Base-by-base conservation (phyloP, 2,797 vertebrate species). In the Poecile montanus region DNA sequence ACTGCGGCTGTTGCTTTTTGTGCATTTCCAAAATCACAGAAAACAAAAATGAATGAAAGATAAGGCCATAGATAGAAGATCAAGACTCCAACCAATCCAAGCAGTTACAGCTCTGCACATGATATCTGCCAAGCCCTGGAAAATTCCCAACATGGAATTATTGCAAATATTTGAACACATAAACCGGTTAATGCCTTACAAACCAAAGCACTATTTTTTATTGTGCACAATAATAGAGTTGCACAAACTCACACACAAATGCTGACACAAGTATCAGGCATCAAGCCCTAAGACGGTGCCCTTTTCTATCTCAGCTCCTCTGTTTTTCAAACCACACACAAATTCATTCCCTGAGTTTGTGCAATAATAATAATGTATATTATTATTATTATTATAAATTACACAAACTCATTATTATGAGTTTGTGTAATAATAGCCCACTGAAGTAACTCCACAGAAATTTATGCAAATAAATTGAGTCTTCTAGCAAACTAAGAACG, bases 221-320 rank as follows among this genome's bases (percentile, higher is more conserved):
- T 6, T 12, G 12, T 22, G 23, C 15, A 79, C 86, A 83, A 77
- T 56, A 40, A 40, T 26, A 79, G 40, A 80, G 30, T 20, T 9
- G 9, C 71, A 76, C 11, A 25, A 66, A n/a, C 13, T 57, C 29
- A 45, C 15, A 66, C 11, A 77, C 16, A 79, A 68, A 79, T 38
- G 15, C 45, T 50, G 17, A 68, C 10, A 61, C 8, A 62, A 81
- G 32, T 3, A 75, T 34, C 13, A 88, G 8, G 11, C 34, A 81
- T 22, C 44, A 48, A 22, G 15, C 23, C 16, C 23, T 30, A 75
- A 65, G 17, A 60, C 0, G 0, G 12, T 47, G 7, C 8, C 16
- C 32, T 56, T 30, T 87, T 81, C 65, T 61, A 26, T 5, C 23
- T 57, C 34, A 38, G 16, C 40, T 88, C 57, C 85, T 80, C 57